These are phyloP conservation scores for Dasyprocta punctata DNA, from an alignment of 2,113 vertebrate genomes.

Conservation along the genomic window DNA sequence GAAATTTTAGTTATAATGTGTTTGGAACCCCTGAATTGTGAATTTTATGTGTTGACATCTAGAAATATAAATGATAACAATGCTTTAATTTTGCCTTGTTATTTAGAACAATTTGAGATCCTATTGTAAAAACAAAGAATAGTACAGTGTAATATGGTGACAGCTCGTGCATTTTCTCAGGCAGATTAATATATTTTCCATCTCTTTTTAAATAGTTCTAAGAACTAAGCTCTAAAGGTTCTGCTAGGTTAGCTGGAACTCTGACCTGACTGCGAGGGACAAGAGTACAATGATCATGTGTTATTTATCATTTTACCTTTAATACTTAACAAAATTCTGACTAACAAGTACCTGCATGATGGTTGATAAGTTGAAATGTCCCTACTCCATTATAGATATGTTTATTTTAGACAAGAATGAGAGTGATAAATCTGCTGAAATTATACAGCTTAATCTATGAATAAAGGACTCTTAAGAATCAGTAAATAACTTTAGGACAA, in stretches of 20 bases:
- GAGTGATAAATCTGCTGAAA: neutral
- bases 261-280: neutral
- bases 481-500: neutral
- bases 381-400: neutral
- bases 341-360: neutral
- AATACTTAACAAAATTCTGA: neutral
- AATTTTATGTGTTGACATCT: neutral
- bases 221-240: neutral
- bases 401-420: neutral
- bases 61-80: neutral
- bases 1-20: neutral
- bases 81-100: neutral
- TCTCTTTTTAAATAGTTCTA: neutral
- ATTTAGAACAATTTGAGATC: neutral
- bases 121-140: neutral
- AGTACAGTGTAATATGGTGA: neutral
- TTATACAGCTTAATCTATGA: neutral
- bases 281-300: neutral
- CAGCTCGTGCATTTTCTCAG: neutral
- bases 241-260: neutral
- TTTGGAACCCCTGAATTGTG: neutral
- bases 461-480: neutral
- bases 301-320: neutral
- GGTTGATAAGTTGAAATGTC: neutral
- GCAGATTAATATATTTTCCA: neutral